Base-by-base conservation (phyloP, 2,888 invertebrate genomes). In the Idaea straminata region DNA sequence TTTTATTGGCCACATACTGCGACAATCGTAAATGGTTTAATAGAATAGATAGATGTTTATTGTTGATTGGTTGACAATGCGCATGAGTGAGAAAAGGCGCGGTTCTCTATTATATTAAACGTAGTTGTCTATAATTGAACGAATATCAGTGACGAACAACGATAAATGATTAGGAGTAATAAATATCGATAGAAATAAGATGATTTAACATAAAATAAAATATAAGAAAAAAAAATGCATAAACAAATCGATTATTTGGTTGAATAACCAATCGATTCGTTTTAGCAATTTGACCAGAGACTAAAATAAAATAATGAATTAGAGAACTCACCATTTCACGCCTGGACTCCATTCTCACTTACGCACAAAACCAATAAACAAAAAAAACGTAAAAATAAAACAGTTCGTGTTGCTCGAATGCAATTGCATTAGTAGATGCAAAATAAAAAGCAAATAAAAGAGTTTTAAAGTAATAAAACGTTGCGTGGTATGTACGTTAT, bases 391-490 rank as follows among this genome's bases (percentile, higher is more conserved):
- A 83, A 83, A 83, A 84, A 85, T 86, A 87, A 85, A 85, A 86
- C 78, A 77, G 84, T 82, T 83, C 83, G 86, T 83, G 84, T 79
- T 86, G 87, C 85, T 89, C 85, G 88, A 88, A 77, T 91, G 90
- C 89, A 91, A 91, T 91, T 89, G 90, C 87, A 91, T 91, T 92
- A 89, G 80, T 79, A 80, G 83, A 86, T 81, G 84, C 80, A 86
- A 87, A 86, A 89, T 91, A 89, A 89, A 89, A 90, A 85, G 84
- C 81, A 85, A 87, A 88, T 89, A 87, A 88, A 88, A 89, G 85
- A 84, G 83, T 80, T 78, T 77, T 74, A 47, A 47, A 77, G 89
- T 78, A 85, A 88, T 90, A 91, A 92, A 92, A 87, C 82, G 66
- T 72, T 70, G 83, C 83, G 82, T 84, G 87, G 87, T 89, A 91